Evolutionary conservation across 2,888 invertebrate species (phyloP).

Genomic region (Strigamia crassipes): DNA sequence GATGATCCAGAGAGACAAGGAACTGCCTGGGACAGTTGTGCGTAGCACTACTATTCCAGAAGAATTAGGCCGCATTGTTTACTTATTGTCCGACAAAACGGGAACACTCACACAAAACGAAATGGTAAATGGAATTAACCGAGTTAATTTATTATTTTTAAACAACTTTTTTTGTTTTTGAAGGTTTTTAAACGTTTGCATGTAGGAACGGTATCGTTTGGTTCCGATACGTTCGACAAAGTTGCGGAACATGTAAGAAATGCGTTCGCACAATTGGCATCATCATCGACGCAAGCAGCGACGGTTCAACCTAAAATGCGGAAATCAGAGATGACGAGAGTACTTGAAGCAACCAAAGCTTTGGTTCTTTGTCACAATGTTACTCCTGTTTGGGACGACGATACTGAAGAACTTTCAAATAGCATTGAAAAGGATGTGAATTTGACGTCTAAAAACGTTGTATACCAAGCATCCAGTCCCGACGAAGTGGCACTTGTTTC

Average conservation of each 20-base stretch:
- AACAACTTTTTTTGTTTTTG: constrained; percentile 3
- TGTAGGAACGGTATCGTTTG: constrained; percentile 89
- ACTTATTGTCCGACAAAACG: constrained; percentile 96
- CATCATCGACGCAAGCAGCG: constrained; percentile 49
- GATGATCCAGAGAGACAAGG: constrained; percentile 90
- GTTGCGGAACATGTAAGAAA: constrained; percentile 62
- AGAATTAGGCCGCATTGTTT: constrained; percentile 94
- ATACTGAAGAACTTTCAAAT: constrained; percentile 67
- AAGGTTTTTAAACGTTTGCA: constrained; percentile 87
- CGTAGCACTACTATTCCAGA: constrained; percentile 98
- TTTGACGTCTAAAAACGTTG: constrained; percentile 65
- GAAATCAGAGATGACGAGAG: constrained; percentile 72
- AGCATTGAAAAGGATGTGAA: constrained; percentile 50
- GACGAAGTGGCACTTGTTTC: constrained; percentile 75
- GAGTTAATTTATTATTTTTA: background rate
- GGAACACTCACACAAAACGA: constrained; percentile 98
- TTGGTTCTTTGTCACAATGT: constrained; percentile 98
- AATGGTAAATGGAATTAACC: constrained; percentile 68
- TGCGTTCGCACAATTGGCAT: constrained; percentile 57
- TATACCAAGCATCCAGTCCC: constrained; percentile 76
- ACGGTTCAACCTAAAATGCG: constrained; percentile 63
- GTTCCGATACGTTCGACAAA: constrained; percentile 83
- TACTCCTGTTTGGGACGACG: constrained; percentile 73
- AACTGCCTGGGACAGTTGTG: constrained; percentile 92
- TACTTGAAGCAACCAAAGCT: constrained; percentile 89